phyloP scores from a whole-genome alignment of 2,113 vertebrate genomes.

The Leptocoma aspasia region DNA sequence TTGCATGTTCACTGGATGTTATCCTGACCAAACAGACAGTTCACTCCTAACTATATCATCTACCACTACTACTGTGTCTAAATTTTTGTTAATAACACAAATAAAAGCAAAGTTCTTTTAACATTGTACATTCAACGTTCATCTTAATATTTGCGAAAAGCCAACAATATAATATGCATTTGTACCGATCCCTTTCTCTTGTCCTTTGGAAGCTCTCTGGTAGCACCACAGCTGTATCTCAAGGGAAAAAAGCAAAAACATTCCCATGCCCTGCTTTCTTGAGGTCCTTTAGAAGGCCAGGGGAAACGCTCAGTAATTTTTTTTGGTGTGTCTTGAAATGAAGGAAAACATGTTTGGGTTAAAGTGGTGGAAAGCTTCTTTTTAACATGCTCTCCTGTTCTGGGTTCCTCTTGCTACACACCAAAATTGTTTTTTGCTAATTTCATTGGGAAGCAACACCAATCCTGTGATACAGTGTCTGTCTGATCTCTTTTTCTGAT shows the following conservation, averaged over 20 bases:
- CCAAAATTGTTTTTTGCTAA: background rate
- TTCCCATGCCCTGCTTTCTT: rapidly evolving
- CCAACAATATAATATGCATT: no score
- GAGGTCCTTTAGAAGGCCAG: background rate
- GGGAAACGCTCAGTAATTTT: rapidly evolving
- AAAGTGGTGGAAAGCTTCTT: background rate
- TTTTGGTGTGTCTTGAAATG: background rate
- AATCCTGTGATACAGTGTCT: background rate
- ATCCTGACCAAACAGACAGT: no score
- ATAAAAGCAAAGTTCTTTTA: no score
- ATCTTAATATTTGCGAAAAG: no score
- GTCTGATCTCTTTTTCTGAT: background rate
- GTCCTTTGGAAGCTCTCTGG: rapidly evolving
- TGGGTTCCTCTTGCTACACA: background rate
- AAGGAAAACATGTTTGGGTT: rapidly evolving
- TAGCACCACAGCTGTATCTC: rapidly evolving
- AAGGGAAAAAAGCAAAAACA: background rate
- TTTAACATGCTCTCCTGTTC: background rate
- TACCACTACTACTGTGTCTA: no score
- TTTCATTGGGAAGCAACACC: background rate
- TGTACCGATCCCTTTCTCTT: no score
- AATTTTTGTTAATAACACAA: no score
- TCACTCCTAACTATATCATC: no score
- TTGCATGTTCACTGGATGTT: no score
- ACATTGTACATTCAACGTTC: no score